phyloP scores from a whole-genome alignment of 2,888 invertebrate species.

The Chloromyia formosa region DNA sequence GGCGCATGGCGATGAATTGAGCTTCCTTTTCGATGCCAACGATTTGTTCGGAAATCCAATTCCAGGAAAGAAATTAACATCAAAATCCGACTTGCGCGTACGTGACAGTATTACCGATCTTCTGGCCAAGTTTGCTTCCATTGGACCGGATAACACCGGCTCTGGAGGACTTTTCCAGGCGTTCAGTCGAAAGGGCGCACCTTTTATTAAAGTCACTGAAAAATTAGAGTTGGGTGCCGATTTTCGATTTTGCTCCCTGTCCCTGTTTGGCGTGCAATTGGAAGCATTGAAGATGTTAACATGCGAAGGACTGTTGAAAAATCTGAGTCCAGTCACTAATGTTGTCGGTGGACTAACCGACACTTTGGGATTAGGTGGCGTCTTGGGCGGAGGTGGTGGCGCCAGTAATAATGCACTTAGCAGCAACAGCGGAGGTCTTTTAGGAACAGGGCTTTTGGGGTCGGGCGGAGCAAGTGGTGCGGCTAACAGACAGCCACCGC shows the following conservation, averaged over 20 bases:
- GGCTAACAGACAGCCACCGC: neutral
- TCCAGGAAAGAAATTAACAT: conserved; percentile 60
- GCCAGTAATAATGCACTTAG: neutral
- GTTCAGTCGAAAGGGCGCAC: conserved; percentile 63
- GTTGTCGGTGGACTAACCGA: conserved; percentile 10
- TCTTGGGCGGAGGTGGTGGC: neutral
- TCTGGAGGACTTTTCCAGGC: conserved; percentile 58
- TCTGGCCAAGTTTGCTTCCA: conserved; percentile 72
- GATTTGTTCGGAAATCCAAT: conserved; percentile 70
- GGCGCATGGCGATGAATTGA: conserved; percentile 78
- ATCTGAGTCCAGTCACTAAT: conserved; percentile 49
- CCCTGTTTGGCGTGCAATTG: conserved; percentile 58
- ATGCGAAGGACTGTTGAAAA: conserved; percentile 56
- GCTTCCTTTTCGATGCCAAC: conserved; percentile 75
- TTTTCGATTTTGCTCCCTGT: conserved; percentile 63
- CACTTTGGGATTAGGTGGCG: conserved; percentile 12
- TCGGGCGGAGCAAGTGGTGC: neutral
- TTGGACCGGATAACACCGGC: conserved; percentile 53
- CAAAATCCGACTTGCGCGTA: conserved; percentile 70
- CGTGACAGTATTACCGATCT: conserved; percentile 73
- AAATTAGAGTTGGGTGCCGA: conserved; percentile 64
- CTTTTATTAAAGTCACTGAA: conserved; percentile 68
- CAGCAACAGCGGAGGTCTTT: conserved; percentile 3
- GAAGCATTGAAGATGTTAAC: conserved; percentile 57
- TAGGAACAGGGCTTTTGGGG: conserved; percentile 10